phyloP scores from a whole-genome alignment of 2,888 invertebrate genomes.

The Myopa testacea region DNA sequence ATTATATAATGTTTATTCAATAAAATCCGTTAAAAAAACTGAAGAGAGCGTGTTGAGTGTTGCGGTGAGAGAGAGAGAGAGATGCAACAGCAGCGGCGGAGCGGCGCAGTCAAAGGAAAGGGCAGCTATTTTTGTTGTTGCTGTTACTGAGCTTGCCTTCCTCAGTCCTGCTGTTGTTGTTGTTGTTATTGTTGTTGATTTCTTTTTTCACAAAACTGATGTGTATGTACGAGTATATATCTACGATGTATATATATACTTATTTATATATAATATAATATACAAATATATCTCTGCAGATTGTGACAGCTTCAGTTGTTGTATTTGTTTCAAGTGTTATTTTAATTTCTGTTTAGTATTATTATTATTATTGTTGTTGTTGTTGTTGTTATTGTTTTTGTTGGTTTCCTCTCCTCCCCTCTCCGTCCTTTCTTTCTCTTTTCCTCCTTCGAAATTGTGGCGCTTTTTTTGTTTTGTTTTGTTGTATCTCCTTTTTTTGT shows the following conservation, averaged over 20 bases:
- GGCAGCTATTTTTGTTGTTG: not conserved
- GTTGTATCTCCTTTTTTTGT: not conserved
- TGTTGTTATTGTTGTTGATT: conserved; percentile 6
- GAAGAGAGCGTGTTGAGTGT: conserved; percentile 29
- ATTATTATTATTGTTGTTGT: conserved; percentile 27
- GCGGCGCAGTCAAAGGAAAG: not conserved
- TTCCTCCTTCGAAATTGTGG: not conserved
- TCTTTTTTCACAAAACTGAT: not conserved
- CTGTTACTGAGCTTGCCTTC: not conserved
- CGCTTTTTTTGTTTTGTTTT: conserved; percentile 1
- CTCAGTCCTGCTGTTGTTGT: conserved; percentile 4
- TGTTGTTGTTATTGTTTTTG: conserved; percentile 28
- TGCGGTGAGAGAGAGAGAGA: not conserved
- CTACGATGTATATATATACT: not conserved
- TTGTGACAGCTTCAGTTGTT: not conserved
- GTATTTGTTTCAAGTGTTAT: conserved; percentile 6
- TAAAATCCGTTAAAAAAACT: conserved; percentile 44
- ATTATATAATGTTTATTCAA: conserved; percentile 57
- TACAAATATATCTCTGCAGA: not conserved
- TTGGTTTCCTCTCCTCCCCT: not conserved
- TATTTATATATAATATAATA: not conserved
- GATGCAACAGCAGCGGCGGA: too few relatives aligned
- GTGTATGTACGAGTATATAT: not conserved
- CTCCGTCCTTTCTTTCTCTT: not conserved
- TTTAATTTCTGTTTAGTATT: not conserved